phyloP scores from a whole-genome alignment of 2,888 invertebrate species.

The Volucella bombylans region DNA sequence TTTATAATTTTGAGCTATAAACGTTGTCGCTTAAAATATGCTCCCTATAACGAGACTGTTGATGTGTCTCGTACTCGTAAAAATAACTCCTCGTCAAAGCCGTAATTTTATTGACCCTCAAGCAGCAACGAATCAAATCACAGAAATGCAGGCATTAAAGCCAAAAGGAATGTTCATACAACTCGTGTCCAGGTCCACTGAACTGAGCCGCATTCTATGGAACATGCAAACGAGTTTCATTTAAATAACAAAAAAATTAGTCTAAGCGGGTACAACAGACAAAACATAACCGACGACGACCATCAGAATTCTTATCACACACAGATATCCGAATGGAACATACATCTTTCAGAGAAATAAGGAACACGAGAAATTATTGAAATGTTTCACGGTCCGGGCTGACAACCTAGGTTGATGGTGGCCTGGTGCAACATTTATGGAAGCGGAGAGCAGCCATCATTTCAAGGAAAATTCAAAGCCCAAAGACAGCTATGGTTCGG shows the following conservation, averaged over 20 bases:
- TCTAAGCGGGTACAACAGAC: constrained; percentile 23
- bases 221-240: constrained; percentile 45
- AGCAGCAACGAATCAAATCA: constrained; percentile 41
- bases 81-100: constrained; percentile 29
- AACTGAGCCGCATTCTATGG: constrained; percentile 16
- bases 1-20: too few relatives aligned
- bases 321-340: constrained; percentile 2
- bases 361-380: constrained; percentile 54
- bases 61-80: constrained; percentile 1
- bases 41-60: constrained; percentile 12
- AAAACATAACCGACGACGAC: constrained; percentile 13
- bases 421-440: constrained; percentile 25
- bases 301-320: constrained; percentile 58
- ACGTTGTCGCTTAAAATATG: too few relatives aligned
- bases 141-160: constrained; percentile 45
- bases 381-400: constrained; percentile 46
- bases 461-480: constrained; percentile 32
- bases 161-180: constrained; percentile 28
- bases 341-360: constrained; percentile 32
- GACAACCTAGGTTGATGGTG: constrained; percentile 3
- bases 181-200: background rate
- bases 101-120: background rate
- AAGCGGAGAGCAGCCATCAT: constrained; percentile 16
- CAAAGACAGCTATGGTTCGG: background rate
- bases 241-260: constrained; percentile 8